A percentile compares a stretch with the other conserved stretches of the same genome.
phyloP scores from a whole-genome alignment of 2,797 vertebrate species.

The Sebastes jordani region DNA sequence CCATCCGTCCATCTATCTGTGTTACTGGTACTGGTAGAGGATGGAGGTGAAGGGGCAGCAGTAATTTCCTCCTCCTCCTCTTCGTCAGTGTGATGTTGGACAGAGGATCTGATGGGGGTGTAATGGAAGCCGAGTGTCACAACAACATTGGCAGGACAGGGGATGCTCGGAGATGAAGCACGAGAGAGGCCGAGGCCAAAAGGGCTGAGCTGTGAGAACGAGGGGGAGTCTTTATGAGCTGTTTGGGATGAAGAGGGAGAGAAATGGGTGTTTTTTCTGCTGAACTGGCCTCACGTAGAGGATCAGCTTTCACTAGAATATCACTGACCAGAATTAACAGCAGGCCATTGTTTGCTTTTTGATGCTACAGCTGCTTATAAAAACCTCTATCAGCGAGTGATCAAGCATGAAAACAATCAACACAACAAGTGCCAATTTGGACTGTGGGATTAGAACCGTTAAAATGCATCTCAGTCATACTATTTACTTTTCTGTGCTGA shows the following conservation, averaged over 20 bases:
- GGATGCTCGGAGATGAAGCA: conserved; percentile 18
- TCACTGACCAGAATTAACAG: conserved; percentile 14
- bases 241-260: conserved; percentile 10
- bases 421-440: neutral
- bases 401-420: conserved; percentile 2
- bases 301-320: neutral
- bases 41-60: conserved; percentile 39
- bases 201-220: conserved; percentile 13
- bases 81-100: conserved; percentile 25
- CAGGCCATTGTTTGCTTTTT: conserved; percentile 1
- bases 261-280: neutral
- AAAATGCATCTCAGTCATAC: neutral
- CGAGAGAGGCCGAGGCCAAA: conserved; percentile 11
- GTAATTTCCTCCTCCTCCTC: conserved; percentile 42
- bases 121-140: conserved; percentile 69
- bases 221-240: conserved; percentile 21
- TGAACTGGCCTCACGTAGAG: neutral
- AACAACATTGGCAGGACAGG: conserved; percentile 39
- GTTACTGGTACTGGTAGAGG: conserved; percentile 1
- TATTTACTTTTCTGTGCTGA: neutral
- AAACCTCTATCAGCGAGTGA: neutral
- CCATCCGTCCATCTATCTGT: conserved; percentile 6
- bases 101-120: conserved; percentile 54
- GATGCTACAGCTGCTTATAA: neutral
- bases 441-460: neutral